Evolutionary conservation across 64 coral and sea anemone genomes (phyloP), one percentile per base, ranked within the genome.

Genomic region (Acropora tenuis): DNA sequence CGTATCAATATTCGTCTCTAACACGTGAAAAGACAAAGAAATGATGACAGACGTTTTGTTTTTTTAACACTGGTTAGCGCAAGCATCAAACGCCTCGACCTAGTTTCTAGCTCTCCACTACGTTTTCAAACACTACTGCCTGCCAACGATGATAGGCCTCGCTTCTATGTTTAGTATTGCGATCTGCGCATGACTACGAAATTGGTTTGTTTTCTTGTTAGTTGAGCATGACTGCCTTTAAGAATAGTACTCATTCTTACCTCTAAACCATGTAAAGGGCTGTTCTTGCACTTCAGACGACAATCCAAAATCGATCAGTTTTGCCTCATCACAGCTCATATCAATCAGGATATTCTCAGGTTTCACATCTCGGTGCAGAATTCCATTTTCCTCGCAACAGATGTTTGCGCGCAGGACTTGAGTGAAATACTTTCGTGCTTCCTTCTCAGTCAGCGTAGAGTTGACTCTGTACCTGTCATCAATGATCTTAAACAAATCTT

Each of bases 281-380:
- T 60, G 30, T 61, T 61, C 10, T 53, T 81, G 79, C 2, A 81
- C 4, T 50, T 81, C 79, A 41, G 79, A 81, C 17, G 79, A 50
- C 55, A 81, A 15, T 2, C 79, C 79, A 63, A 81, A 81, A 19
- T 81, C 79, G 16, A 81, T 81, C 10, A 81, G 55, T 40, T 81
- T 81, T 8, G 41, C 79, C 41, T 81, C 79, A 43, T 61, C 79
- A 61, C 8, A 58, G 20, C 1, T 60, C 52, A 81, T 15, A 53
- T 81, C 79, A 12, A 81, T 30, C 52, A 81, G 41, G 55, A 81
- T 81, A 43, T 81, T 81, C 43, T 81, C 79, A 15, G 79, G 79
- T 61, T 81, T 81, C 2, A 81, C 8, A n/a, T 81, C 79, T 41
- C 79, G 19, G n/a, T 81, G 79, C 12, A 81, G 1, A 11, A 81